Evolutionary conservation across 2,888 invertebrate genomes (phyloP).

Genomic region (Uropetala carovei): DNA sequence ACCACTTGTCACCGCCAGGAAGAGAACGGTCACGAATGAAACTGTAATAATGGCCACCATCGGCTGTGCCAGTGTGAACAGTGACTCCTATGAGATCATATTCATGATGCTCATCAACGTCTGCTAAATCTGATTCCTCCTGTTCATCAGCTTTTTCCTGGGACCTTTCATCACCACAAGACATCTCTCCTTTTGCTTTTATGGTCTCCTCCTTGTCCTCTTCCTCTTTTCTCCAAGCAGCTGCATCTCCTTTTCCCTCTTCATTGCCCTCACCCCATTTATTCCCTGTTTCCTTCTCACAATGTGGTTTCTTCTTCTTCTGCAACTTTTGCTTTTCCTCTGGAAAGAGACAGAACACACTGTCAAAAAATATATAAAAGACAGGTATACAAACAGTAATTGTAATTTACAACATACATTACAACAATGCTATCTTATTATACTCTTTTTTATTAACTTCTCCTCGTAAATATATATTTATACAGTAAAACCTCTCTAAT

Average conservation of each 20-base stretch:
- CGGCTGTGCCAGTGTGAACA: slow-evolving; percentile 98
- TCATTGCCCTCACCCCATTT: slow-evolving; percentile 55
- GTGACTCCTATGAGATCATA: slow-evolving; percentile 95
- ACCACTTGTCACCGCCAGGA: slow-evolving; percentile 90
- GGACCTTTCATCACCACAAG: slow-evolving; percentile 65
- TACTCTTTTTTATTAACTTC: too few species aligned
- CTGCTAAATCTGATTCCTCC: slow-evolving; percentile 74
- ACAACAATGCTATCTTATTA: too few species aligned
- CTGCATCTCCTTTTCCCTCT: neutral
- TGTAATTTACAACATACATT: too few species aligned
- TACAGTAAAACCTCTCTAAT: too few species aligned
- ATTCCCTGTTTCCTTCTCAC: slow-evolving; percentile 68
- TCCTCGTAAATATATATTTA: too few species aligned
- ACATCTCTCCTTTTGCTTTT: neutral
- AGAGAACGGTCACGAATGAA: slow-evolving; percentile 92
- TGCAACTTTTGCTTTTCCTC: slow-evolving; percentile 81
- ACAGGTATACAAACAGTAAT: too few species aligned
- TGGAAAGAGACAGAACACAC: slow-evolving; percentile 69
- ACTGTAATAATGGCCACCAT: slow-evolving; percentile 97
- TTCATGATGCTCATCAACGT: slow-evolving; percentile 81
- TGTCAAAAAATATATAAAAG: neutral
- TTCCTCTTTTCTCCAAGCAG: neutral
- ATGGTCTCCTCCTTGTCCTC: neutral
- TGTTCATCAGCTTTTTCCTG: slow-evolving; percentile 69
- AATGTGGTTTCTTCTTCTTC: slow-evolving; percentile 72